Evolutionary conservation across 2,888 invertebrate species (phyloP).

Genomic region (Caenorhabditis zanzibari): DNA sequence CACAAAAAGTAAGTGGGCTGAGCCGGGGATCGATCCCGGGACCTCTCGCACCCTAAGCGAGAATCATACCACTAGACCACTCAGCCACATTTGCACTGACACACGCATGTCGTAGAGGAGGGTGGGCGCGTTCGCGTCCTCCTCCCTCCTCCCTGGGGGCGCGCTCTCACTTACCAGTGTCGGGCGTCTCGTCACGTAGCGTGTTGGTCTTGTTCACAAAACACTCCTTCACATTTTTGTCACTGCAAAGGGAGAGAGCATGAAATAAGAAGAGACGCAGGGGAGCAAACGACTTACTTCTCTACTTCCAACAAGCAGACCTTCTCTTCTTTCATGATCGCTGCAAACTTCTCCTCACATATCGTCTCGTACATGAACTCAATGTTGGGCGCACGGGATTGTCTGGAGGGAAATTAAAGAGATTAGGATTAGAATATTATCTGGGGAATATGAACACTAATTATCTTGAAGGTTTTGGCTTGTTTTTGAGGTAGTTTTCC

Average conservation of each 20-base stretch:
- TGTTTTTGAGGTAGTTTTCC: too few species aligned
- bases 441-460: background rate
- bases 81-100: constrained; percentile 68
- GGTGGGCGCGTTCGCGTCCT: background rate
- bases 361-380: constrained; percentile 78
- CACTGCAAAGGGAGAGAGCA: constrained; percentile 55
- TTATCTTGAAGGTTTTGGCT: background rate
- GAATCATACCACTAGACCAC: constrained; percentile 84
- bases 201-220: constrained; percentile 74
- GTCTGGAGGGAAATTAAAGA: constrained; percentile 46
- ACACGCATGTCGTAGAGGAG: constrained; percentile 1
- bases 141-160: background rate
- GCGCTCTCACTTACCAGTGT: constrained; percentile 53
- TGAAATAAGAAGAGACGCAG: constrained; percentile 23
- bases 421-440: background rate
- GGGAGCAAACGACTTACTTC: constrained; percentile 38
- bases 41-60: constrained; percentile 84
- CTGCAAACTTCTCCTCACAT: constrained; percentile 73
- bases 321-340: constrained; percentile 71
- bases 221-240: constrained; percentile 69
- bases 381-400: constrained; percentile 71
- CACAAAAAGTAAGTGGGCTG: constrained; percentile 72
- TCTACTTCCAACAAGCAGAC: constrained; percentile 74
- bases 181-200: constrained; percentile 69
- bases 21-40: constrained; percentile 83